Evolutionary conservation across 2,797 vertebrate genomes (phyloP).

Genomic region (Pangasius sanitwongsei): DNA sequence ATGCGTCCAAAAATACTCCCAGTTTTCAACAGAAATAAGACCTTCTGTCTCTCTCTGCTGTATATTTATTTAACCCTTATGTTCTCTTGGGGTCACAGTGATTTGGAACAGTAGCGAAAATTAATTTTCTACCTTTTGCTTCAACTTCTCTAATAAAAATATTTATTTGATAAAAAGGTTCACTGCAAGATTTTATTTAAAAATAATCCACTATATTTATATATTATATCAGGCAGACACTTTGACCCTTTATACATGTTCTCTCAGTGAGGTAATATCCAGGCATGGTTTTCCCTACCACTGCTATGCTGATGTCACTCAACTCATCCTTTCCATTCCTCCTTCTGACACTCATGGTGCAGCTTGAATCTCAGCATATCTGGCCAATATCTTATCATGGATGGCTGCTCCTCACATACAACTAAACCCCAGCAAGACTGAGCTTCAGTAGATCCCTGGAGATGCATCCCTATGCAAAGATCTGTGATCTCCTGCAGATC

Average conservation of each 20-base stretch:
- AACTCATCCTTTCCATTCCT: not conserved
- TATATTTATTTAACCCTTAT: not conserved
- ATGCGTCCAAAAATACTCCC: not conserved
- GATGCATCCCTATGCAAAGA: not conserved
- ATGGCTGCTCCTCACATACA: not conserved
- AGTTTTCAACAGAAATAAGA: not conserved
- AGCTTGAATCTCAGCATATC: not conserved
- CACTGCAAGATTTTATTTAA: not conserved
- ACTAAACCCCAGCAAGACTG: not conserved
- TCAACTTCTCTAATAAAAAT: not conserved
- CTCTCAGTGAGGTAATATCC: not conserved
- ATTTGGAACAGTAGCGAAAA: not conserved
- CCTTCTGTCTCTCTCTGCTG: not conserved
- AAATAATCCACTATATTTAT: not conserved
- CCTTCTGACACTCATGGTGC: not conserved
- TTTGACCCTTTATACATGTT: not conserved
- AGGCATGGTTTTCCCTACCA: not conserved
- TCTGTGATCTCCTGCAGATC: not conserved
- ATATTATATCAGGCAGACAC: not conserved
- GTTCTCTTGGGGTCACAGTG: not conserved
- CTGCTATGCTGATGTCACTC: not conserved
- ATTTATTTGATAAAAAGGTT: not conserved
- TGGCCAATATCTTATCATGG: not conserved
- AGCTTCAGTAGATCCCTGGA: not conserved
- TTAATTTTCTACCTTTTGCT: not conserved